Evolutionary conservation across 2,113 vertebrate genomes (phyloP), one percentile per base, ranked within the genome.

Genomic region (Pteronura brasiliensis): DNA sequence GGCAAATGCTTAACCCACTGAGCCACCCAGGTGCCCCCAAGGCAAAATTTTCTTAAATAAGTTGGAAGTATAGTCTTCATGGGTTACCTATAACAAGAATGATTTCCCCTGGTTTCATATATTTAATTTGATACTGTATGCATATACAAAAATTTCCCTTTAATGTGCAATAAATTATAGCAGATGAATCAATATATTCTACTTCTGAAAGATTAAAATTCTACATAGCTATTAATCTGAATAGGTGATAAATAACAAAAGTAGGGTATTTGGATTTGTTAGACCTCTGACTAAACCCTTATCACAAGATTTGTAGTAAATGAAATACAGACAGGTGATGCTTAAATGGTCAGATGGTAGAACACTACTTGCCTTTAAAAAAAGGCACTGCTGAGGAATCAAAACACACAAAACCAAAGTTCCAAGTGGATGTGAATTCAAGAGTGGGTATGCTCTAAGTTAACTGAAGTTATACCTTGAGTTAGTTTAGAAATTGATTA

Each of bases 401-500:
- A 57, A 74, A 90, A 83, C 71, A 83, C 36, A 76, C 23, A 88
- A 42, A 76, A 87, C 25, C 27, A 25, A 23, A 57, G 4, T 93
- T 87, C 20, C 74, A 52, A 67, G 44, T 31, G 20, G 44, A 14
- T 44, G 13, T 29, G 18, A 65, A 25, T 67, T 92, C 13, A 81
- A 80, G 27, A 29, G 36, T 44, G 14, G 42, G 17, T 42, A 36
- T 74, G 55, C 20, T 87, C 13, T 91, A n/a, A 84, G 55, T 90
- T 47, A 77, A 96, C 20, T 83, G 47, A 82, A 47, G 49, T 69
- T 63, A 21, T 87, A 69, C 3, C 31, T 42, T 65, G 8, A 84
- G 5, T 96, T 95, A 13, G 27, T 63, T 92, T 88, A 95, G 76
- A 85, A 61, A 88, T 95, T 61, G 90, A 63, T 84, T 96, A 83